Evolutionary conservation across 1,140 invertebrate genomes (phyloP).

Genomic region (Protaetia brevitarsis): DNA sequence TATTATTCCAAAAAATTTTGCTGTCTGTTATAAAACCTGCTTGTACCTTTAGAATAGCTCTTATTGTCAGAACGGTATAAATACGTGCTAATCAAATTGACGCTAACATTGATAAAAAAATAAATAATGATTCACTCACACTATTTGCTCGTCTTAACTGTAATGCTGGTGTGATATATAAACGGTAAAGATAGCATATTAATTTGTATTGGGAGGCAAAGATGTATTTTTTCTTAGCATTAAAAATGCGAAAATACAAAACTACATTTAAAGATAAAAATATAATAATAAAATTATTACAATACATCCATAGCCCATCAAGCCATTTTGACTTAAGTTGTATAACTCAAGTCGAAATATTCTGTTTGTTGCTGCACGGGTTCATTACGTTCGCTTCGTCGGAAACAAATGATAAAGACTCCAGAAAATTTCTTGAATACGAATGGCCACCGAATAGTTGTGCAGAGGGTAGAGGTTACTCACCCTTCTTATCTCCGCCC

Average conservation of each 20-base stretch:
- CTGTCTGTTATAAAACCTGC: not conserved
- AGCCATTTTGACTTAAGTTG: too few species aligned
- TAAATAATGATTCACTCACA: not conserved
- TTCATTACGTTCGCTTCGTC: not conserved
- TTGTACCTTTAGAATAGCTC: not conserved
- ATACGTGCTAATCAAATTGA: not conserved
- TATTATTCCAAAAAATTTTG: not conserved
- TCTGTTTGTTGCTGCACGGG: too few species aligned
- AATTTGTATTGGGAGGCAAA: not conserved
- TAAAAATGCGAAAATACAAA: not conserved
- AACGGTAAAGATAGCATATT: not conserved
- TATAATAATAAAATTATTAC: not conserved
- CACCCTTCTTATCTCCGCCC: conserved; percentile 18
- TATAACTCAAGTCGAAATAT: too few species aligned
- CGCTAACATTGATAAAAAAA: not conserved
- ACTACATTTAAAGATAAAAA: not conserved
- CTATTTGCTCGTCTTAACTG: too few species aligned
- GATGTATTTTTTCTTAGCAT: not conserved
- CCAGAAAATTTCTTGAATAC: conserved; percentile 5
- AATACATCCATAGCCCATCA: too few species aligned
- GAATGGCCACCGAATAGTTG: conserved; percentile 1
- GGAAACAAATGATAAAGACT: not conserved
- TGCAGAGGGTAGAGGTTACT: conserved; percentile 18
- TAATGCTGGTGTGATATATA: not conserved
- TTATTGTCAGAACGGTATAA: not conserved